Base-by-base conservation (phyloP, 2,797 vertebrate genomes). In the Hapalemur alaotrensis region DNA sequence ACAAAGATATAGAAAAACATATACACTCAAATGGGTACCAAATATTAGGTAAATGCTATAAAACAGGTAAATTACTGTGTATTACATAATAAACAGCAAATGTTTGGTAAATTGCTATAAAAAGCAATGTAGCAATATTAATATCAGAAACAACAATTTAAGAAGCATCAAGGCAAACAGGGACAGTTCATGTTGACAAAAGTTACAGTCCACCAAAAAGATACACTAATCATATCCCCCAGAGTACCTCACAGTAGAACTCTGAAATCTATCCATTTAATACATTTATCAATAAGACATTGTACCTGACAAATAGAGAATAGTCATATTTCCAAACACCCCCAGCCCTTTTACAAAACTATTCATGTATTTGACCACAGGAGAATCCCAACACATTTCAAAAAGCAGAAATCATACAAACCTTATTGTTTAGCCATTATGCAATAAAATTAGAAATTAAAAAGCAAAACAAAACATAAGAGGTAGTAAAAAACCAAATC, bases 371-470 rank as follows among this genome's bases (percentile, higher is more conserved):
- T 59, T 57, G 54, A 57, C 32, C 32, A 84, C 23, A 84, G 61
- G 72, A n/a, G 41, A 96, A 72, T 65, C 22, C 25, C 46, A 78
- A 61, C 32, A 83, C 28, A 72, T 78, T 65, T 38, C 46, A 65
- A 73, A 89, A 84, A 65, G 79, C 63, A 65, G 13, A 89, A 83
- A 43, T 89, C 35, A 78, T 54, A 72, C 13, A 92, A 79, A 43
- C 41, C 32, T 78, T 76, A 57, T 54, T 75, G 13, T 84, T 65
- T 69, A 41, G 41, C 30, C 57, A 80, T 23, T 67, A 38, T 35
- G 25, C 67, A 95, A 80, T 35, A 89, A 94, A 89, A 80, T 67
- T 69, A 92, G 79, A 95, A 79, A 72, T 84, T 63, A 25, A 86
- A 93, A 84, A 75, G 41, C 41, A 75, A 86, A 80, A 50, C 61